Percentiles rank a stretch among this genome's conserved stretches.
Evolutionary conservation across 64 coral and sea anemone species (phyloP).

Genomic region (Pachyseris speciosa): DNA sequence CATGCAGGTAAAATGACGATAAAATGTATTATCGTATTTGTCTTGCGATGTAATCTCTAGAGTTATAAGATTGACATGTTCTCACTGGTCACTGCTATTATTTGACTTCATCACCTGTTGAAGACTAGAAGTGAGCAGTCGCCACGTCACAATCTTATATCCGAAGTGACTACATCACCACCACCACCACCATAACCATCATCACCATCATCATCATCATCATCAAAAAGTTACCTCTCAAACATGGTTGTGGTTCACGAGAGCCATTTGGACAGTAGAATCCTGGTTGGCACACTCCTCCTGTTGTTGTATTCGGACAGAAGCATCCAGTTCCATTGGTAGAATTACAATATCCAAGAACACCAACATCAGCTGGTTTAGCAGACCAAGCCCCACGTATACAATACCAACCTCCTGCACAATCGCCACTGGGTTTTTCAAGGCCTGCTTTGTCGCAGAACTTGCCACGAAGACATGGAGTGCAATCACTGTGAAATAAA

Average conservation of each 20-base stretch:
- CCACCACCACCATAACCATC: no score
- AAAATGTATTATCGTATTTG: no score
- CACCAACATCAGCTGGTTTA: slow-evolving; percentile 77
- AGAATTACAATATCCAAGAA: slow-evolving; percentile 74
- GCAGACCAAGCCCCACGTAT: slow-evolving; percentile 78
- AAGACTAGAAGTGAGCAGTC: no score
- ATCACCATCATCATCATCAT: no score
- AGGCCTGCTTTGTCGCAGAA: slow-evolving; percentile 86
- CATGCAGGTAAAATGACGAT: no score
- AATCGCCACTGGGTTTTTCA: slow-evolving; percentile 69
- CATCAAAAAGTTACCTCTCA: slow-evolving; percentile 46
- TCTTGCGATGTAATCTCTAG: no score
- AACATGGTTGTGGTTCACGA: slow-evolving; percentile 81
- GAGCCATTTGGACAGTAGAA: slow-evolving; percentile 90
- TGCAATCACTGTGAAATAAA: slow-evolving; percentile 71
- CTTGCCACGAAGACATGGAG: slow-evolving; percentile 88
- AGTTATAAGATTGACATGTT: no score
- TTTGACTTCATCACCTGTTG: no score
- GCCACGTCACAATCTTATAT: no score
- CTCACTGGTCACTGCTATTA: no score
- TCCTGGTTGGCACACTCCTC: slow-evolving; percentile 85
- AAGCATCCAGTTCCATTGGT: slow-evolving; percentile 72
- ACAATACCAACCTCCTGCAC: slow-evolving; percentile 90
- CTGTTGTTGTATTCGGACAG: slow-evolving; percentile 93
- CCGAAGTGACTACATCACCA: no score